phyloP scores from a whole-genome alignment of 1,140 invertebrate species.

The Portunus trituberculatus region DNA sequence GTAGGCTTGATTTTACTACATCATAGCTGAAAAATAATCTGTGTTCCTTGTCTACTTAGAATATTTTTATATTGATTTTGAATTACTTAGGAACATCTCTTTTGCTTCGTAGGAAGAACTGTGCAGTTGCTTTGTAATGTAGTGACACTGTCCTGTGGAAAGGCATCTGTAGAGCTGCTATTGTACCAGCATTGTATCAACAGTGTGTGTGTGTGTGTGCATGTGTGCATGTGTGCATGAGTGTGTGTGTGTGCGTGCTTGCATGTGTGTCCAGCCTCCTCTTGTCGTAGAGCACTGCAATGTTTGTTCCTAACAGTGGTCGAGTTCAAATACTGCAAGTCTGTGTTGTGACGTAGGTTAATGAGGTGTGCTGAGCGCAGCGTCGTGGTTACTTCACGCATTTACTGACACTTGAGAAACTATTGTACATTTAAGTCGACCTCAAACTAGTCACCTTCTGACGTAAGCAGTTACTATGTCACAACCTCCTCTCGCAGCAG shows the following conservation, averaged over 20 bases:
- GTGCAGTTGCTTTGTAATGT: slow-evolving; percentile 56
- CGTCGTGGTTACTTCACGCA: slow-evolving; percentile 55
- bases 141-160: slow-evolving; percentile 33
- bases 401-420: slow-evolving; percentile 34
- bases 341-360: slow-evolving; percentile 70
- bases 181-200: slow-evolving; percentile 2
- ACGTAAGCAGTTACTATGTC: slow-evolving; percentile 66
- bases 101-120: slow-evolving; percentile 35
- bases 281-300: slow-evolving; percentile 46
- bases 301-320: slow-evolving; percentile 41
- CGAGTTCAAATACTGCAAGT: slow-evolving; percentile 61
- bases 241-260: not conserved
- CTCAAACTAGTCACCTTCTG: slow-evolving; percentile 67
- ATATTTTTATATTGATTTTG: slow-evolving; percentile 64
- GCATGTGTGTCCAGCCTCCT: not conserved
- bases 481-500: slow-evolving; percentile 50
- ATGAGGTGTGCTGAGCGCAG: slow-evolving; percentile 36
- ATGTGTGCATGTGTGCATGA: not conserved
- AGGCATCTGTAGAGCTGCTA: slow-evolving; percentile 23
- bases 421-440: slow-evolving; percentile 40
- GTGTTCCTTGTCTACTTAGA: slow-evolving; percentile 64
- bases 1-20: slow-evolving; percentile 62
- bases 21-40: slow-evolving; percentile 30
- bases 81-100: slow-evolving; percentile 58
- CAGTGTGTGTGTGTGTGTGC: slow-evolving; percentile 28